These are phyloP conservation scores for Lottia gigantea DNA, from an alignment of 2,888 invertebrate genomes.

Conservation along the genomic window DNA sequence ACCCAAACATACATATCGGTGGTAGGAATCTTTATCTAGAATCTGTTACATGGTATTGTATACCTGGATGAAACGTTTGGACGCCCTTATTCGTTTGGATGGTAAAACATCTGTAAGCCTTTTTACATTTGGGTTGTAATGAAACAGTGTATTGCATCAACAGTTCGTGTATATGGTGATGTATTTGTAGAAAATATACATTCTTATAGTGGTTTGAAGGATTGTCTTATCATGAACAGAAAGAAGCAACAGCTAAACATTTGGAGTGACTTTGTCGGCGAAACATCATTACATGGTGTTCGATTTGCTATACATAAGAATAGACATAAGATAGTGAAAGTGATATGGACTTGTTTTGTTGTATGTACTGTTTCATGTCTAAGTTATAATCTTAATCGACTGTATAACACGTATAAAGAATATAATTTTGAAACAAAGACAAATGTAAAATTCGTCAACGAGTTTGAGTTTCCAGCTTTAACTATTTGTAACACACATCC, in stretches of 20 bases:
- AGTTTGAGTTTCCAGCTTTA: neutral
- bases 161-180: too few relatives aligned
- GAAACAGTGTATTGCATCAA: too few relatives aligned
- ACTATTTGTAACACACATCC: neutral
- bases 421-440: neutral
- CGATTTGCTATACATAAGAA: neutral
- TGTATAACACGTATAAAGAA: neutral
- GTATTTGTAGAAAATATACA: too few relatives aligned
- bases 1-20: too few relatives aligned
- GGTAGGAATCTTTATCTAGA: too few relatives aligned
- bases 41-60: too few relatives aligned
- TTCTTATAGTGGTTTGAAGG: too few relatives aligned
- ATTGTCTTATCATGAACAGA: too few relatives aligned
- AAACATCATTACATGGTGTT: neutral
- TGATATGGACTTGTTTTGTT: neutral
- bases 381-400: neutral
- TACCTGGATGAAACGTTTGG: too few relatives aligned
- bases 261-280: neutral
- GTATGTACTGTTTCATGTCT: neutral
- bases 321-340: neutral
- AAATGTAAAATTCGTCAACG: neutral
- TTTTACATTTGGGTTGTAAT: too few relatives aligned
- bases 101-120: too few relatives aligned
- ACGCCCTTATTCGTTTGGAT: too few relatives aligned
- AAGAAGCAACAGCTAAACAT: neutral